Conservation (phyloP, 1,140 invertebrate species). For the Rhyzopertha dominica region DNA sequence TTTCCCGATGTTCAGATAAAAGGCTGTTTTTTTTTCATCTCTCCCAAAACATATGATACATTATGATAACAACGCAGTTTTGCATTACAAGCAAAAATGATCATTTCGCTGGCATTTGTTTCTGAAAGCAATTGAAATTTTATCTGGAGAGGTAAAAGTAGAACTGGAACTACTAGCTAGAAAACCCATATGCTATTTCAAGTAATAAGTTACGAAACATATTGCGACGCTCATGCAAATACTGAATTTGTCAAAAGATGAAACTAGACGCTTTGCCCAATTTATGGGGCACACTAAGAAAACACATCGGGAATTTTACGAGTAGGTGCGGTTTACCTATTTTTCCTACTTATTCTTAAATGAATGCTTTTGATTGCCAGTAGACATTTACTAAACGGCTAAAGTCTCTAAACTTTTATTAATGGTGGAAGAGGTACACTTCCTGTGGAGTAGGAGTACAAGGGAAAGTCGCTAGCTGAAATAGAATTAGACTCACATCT, state of each 20-base stretch:
- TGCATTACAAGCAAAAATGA: too few species aligned
- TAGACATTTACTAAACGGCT: slow-evolving; percentile 27
- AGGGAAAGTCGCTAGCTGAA: slow-evolving; percentile 27
- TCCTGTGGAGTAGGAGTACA: slow-evolving; percentile 24
- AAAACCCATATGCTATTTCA: slow-evolving; percentile 17
- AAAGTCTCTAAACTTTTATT: slow-evolving; percentile 31
- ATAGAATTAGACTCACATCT: slow-evolving; percentile 19
- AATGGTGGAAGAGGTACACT: slow-evolving; percentile 28
- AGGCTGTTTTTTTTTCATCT: too few species aligned
- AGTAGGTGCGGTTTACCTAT: slow-evolving; percentile 17
- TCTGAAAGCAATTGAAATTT: too few species aligned
- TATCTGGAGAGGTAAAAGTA: too few species aligned
- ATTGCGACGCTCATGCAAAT: slow-evolving; percentile 27
- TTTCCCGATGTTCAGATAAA: too few species aligned
- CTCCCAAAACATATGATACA: too few species aligned
- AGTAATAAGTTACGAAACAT: slow-evolving; percentile 24
- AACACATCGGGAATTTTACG: slow-evolving; percentile 26
- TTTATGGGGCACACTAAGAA: slow-evolving; percentile 27
- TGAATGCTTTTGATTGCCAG: slow-evolving; percentile 16
- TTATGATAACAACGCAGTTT: too few species aligned
- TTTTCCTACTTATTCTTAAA: neutral
- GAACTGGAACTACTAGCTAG: too few species aligned
- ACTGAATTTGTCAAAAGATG: slow-evolving; percentile 23
- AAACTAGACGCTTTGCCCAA: slow-evolving; percentile 21
- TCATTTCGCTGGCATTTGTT: too few species aligned